These are phyloP conservation scores for Danio choprae DNA, from an alignment of 2,797 vertebrate species.

Conservation along the genomic window DNA sequence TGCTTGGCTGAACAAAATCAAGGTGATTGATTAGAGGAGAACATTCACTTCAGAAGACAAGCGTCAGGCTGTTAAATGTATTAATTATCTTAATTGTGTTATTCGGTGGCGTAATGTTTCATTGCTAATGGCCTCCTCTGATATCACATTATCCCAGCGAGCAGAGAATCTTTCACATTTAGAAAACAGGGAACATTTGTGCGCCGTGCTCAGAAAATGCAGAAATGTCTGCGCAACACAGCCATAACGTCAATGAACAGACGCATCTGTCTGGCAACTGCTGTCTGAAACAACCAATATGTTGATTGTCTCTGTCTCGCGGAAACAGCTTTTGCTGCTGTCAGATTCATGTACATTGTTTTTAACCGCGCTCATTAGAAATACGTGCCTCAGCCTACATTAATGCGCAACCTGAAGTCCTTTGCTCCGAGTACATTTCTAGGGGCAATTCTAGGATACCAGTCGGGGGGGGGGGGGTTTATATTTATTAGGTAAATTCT, in stretches of 20 bases:
- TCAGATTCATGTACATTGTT: not conserved
- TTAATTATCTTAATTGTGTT: conserved; percentile 40
- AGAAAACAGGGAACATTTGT: conserved; percentile 16
- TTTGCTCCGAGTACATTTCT: too few relatives aligned
- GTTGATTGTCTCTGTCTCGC: not conserved
- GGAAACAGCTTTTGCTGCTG: not conserved
- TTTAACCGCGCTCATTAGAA: too few relatives aligned
- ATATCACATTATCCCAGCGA: conserved; percentile 27
- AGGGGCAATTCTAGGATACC: too few relatives aligned
- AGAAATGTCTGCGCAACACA: not conserved
- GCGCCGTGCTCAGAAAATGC: not conserved
- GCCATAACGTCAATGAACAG: not conserved
- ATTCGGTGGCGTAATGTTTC: conserved; percentile 25
- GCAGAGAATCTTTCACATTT: conserved; percentile 14
- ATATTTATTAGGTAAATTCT: too few relatives aligned
- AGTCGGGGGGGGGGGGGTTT: too few relatives aligned
- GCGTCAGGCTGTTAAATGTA: conserved; percentile 4
- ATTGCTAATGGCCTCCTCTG: conserved; percentile 21
- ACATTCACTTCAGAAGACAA: not conserved
- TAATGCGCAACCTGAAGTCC: too few relatives aligned
- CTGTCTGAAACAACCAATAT: conserved; percentile 27
- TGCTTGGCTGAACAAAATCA: not conserved
- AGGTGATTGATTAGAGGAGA: not conserved
- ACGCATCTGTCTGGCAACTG: not conserved
- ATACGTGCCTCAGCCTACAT: too few relatives aligned